Base-by-base conservation (phyloP, 1,140 invertebrate species). In the Gryon sp. region DNA sequence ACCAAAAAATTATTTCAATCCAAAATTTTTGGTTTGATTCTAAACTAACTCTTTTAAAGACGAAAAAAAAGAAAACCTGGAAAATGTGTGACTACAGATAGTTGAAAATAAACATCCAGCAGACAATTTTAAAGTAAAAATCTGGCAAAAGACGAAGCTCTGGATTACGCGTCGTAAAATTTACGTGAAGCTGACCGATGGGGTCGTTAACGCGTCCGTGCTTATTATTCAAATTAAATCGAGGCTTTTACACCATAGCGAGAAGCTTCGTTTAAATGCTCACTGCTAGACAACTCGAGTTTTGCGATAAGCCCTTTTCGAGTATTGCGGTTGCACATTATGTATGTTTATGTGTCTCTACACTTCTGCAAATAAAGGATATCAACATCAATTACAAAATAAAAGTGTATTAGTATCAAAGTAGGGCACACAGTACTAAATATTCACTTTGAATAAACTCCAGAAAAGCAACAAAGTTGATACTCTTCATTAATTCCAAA, bases 151-250 rank as follows among this genome's bases (percentile, higher is more conserved):
- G 46, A 45, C 40, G 7, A 41, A 55, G 20, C 24, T 18, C 36
- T 32, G 69, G 69, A 63, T 72, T 70, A 45, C 76, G 53, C 40
- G 62, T 72, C 77, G 66, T 76, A 79, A 79, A 79, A 76, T 73
- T 74, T 55, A 55, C 66, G 72, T 55, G 65, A 65, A 76, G 43
- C 68, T 68, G 72, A 72, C 60, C 72, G 66, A 72, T 70, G 66
- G 63, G 63, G 57, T 76, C 76, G 80, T 80, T 80, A 82, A 76
- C 73, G 78, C 66, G 55, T 65, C 76, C 72, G 69, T 74, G 57
- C 78, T 80, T 82, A 82, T 82, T 82, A 82, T 82, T 82, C 80
- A 79, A 82, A 82, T 82, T 76, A 80, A 82, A 82, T 75, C 76
- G 73, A 60, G 48, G 63, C 69, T 70, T 74, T 76, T 73, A 75